Evolutionary conservation across 2,113 vertebrate genomes (phyloP).

Genomic region (Phoenicopterus ruber): DNA sequence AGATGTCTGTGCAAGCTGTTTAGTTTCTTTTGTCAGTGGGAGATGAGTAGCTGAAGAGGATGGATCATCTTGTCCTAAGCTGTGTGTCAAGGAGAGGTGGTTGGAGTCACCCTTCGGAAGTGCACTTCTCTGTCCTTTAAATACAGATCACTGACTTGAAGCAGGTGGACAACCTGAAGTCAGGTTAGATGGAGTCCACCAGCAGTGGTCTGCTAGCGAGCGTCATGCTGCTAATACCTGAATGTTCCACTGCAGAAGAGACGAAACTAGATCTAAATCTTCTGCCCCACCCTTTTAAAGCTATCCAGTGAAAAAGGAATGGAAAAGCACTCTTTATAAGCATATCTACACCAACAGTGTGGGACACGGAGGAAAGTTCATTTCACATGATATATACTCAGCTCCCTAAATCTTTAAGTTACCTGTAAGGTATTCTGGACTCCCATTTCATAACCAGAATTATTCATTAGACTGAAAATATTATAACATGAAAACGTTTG

Average conservation of each 20-base stretch:
- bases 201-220: not conserved
- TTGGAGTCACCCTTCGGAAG: not conserved
- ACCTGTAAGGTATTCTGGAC: not conserved
- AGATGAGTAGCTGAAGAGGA: not conserved
- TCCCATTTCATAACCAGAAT: not conserved
- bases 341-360: not conserved
- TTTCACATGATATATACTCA: not conserved
- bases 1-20: not conserved
- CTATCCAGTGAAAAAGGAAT: not conserved
- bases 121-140: not conserved
- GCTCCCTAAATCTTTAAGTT: not conserved
- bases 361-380: not conserved
- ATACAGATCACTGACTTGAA: not conserved
- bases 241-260: not conserved
- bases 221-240: not conserved
- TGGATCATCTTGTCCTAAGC: not conserved
- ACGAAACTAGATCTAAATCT: not conserved
- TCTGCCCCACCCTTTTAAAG: not conserved
- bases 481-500: not conserved
- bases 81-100: not conserved
- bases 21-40: not conserved
- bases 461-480: constrained; percentile 7
- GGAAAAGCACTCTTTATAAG: not conserved
- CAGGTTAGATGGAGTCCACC: not conserved
- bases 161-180: not conserved